phyloP scores from a whole-genome alignment of 92 coral and sea anemone genomes.

The Blastomussa wellsi region DNA sequence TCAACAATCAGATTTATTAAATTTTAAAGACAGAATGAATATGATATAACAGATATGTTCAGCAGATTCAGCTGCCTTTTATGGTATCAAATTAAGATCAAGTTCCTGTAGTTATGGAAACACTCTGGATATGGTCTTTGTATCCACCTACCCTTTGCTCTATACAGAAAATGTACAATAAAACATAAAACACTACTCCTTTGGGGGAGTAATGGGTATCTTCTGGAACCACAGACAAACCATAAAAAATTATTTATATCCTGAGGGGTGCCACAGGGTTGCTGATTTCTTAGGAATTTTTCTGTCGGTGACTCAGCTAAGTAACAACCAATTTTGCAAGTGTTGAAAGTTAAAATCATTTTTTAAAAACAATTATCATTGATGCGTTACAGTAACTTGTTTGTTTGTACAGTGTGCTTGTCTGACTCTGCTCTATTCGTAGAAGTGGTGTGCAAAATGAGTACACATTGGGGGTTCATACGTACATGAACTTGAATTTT shows the following conservation, averaged over 20 bases:
- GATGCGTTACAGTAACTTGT: not conserved
- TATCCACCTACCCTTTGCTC: not conserved
- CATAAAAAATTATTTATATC: not conserved
- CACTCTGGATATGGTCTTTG: too few relatives aligned
- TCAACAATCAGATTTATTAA: too few relatives aligned
- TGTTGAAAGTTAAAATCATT: not conserved
- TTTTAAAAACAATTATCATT: not conserved
- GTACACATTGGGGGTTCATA: not conserved
- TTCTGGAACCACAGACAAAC: not conserved
- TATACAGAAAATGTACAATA: not conserved
- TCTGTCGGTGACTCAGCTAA: constrained; percentile 35
- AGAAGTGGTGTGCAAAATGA: not conserved
- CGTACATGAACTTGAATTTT: not conserved
- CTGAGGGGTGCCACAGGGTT: constrained; percentile 52
- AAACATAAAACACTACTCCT: too few relatives aligned
- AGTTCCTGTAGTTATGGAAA: too few relatives aligned
- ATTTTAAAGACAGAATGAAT: too few relatives aligned
- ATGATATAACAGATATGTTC: too few relatives aligned
- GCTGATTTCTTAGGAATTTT: constrained; percentile 11
- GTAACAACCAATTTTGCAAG: constrained; percentile 9
- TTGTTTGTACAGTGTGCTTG: not conserved
- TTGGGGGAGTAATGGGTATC: not conserved
- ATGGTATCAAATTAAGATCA: too few relatives aligned
- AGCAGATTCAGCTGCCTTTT: too few relatives aligned
- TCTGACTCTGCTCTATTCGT: not conserved